Conservation (phyloP, 2,113 vertebrate genomes). For the Melanocharis versteri region DNA sequence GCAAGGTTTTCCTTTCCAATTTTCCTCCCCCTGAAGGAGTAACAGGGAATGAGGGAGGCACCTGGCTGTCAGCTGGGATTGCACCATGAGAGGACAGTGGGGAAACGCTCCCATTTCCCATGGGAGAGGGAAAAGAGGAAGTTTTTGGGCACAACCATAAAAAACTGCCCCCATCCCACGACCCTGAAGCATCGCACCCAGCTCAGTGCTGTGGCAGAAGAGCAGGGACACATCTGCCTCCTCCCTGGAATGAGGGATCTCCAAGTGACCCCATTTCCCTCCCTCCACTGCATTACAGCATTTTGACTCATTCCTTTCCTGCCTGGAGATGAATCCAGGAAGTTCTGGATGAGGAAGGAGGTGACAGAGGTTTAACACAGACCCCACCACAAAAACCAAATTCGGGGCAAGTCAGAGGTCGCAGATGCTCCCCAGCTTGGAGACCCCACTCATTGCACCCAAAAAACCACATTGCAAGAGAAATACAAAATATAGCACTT, state of each 20-base stretch:
- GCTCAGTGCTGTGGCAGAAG: not conserved
- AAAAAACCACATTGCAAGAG: not conserved
- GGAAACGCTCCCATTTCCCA: not conserved
- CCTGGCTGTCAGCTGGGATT: not conserved
- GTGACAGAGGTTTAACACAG: not conserved
- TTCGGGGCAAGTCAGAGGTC: not conserved
- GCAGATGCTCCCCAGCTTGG: not conserved
- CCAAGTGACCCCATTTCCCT: fast-evolving
- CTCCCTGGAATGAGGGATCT: not conserved
- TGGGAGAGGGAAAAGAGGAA: not conserved
- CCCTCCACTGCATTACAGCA: fast-evolving
- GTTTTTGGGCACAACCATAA: not conserved
- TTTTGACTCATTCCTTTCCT: not conserved
- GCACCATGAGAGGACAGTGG: fast-evolving
- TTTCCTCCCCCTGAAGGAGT: not conserved
- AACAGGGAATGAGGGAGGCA: not conserved
- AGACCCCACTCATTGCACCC: not conserved
- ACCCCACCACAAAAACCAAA: not conserved
- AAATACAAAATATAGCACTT: constrained; percentile 61
- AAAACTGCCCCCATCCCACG: not conserved
- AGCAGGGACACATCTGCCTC: not conserved
- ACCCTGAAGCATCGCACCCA: not conserved
- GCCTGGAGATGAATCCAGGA: not conserved
- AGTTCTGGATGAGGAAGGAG: not conserved
- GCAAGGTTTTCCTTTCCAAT: not conserved